Evolutionary conservation across 2,113 vertebrate species (phyloP), one percentile per base, ranked within the genome.

Genomic region (Acinonyx jubatus): DNA sequence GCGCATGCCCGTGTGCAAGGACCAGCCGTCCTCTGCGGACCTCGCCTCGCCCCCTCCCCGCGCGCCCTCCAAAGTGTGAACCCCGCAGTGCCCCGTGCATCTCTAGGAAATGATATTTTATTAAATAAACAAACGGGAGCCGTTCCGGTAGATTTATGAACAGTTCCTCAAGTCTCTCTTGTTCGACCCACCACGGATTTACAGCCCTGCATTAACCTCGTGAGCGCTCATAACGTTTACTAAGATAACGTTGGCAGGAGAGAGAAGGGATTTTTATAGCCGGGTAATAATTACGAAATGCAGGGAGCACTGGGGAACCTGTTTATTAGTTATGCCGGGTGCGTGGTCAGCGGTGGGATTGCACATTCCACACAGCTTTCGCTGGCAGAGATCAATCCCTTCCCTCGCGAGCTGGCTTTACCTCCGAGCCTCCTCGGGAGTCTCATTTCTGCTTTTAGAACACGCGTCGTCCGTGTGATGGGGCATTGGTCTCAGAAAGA

Each of bases 111-210:
- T 52, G 7, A 76, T 91, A 73, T 98, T 98, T 98, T 96, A 97
- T 98, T 98, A 98, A 98, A 98, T 89, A 98, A 98, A 98, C 98
- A 98, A 99, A 98, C 92, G 14, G 57, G 95, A 98, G 97, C 88
- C 3, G 4, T 97, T 97, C 96, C 96, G 21, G 2, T 66, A 96
- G 98, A 98, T 99, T 99, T 98, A 99, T 94, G 18, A 92, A 98
- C 95, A 86, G 96, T 97, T 98, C 98, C 96, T 97, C 96, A 45
- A 96, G 97, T 97, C 98, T 97, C 92, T 19, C 98, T 97, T 89
- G 97, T 97, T 86, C 90, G 87, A 97, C 98, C 98, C 61, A 1
- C 52, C 1, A 95, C 23, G 76, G 98, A 99, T 99, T 99, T 99
- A 99, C 48, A 13, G 89, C 65, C 96, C 97, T 96, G 98, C 98